Evolutionary conservation across 2,113 vertebrate species (phyloP), one percentile per base, ranked within the genome.

Genomic region (Megalops atlanticus): DNA sequence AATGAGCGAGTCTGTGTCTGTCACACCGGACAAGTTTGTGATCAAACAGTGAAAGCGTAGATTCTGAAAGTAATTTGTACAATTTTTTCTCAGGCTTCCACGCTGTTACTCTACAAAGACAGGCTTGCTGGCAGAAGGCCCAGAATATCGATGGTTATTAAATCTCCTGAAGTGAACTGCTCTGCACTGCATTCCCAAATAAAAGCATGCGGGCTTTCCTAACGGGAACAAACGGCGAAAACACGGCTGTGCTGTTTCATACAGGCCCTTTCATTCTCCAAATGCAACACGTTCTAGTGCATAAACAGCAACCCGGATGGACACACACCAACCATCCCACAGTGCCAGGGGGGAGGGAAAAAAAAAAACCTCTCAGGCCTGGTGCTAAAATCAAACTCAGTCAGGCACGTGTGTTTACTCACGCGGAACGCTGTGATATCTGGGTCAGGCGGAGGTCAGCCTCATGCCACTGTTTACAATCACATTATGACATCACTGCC

Each of bases 381-480:
- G 24, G 73, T 76, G 35, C 81, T 79, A 76, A 16, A 49, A 70
- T 78, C 74, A 82, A 76, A 85, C 81, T 87, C 83, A 85, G 79
- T 81, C 39, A 78, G n/a, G 80, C 52, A 69, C 1, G 69, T n/a
- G 73, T 73, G 80, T 71, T 58, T 76, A 49, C 39, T 80, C 76
- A 69, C 76, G 74, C 54, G 81, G 72, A 86, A 54, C 21, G 72
- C 71, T 4, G 27, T 52, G 81, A 78, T 84, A 84, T 75, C 71
- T 86, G 82, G 88, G 86, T 89, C 88, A 88, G 31, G 39, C 81
- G 74, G 49, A 83, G 85, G 84, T 83, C 85, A 86, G 80, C 76
- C 81, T 75, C 80, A 76, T 78, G 76, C 47, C 54, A 77, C 69
- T 85, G 87, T 88, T 86, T 84, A 86, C 85, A 80, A 39, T 74